Percentiles rank a stretch among this genome's conserved stretches.
These are phyloP conservation scores for Muscicapa striata DNA, from an alignment of 2,797 vertebrate species.

Conservation along the genomic window DNA sequence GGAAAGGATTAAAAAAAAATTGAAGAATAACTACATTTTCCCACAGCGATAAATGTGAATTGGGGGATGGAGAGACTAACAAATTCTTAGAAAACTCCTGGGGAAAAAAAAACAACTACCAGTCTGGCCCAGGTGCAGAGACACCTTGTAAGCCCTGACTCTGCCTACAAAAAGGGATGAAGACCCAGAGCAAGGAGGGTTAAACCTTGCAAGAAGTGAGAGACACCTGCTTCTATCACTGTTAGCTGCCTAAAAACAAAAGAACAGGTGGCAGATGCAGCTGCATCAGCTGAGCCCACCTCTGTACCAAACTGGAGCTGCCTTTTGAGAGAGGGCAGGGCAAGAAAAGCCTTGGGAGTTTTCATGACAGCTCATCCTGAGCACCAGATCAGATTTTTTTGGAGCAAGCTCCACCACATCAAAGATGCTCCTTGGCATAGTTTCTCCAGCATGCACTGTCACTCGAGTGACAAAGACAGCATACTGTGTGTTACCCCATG, in stretches of 20 bases:
- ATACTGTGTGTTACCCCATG: neutral
- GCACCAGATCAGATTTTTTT: neutral
- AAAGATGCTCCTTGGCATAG: neutral
- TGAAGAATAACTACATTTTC: neutral
- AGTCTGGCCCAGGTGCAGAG: neutral
- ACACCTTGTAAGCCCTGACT: neutral
- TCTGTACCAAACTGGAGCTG: neutral
- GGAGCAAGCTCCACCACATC: neutral
- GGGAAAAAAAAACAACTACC: no score
- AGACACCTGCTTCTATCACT: neutral
- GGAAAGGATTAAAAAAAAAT: neutral
- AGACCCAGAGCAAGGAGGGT: neutral
- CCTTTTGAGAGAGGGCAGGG: neutral
- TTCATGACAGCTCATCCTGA: neutral
- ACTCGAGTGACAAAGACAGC: neutral
- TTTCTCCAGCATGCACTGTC: neutral
- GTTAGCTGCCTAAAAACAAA: neutral
- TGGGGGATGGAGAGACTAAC: neutral
- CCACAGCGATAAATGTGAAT: neutral
- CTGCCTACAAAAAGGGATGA: neutral
- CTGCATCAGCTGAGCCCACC: neutral
- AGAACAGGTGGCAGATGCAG: neutral
- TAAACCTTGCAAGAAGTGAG: neutral
- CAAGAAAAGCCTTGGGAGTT: neutral
- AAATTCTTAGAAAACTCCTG: neutral